phyloP scores from a whole-genome alignment of 1,140 invertebrate species.

The Procambarus clarkii region DNA sequence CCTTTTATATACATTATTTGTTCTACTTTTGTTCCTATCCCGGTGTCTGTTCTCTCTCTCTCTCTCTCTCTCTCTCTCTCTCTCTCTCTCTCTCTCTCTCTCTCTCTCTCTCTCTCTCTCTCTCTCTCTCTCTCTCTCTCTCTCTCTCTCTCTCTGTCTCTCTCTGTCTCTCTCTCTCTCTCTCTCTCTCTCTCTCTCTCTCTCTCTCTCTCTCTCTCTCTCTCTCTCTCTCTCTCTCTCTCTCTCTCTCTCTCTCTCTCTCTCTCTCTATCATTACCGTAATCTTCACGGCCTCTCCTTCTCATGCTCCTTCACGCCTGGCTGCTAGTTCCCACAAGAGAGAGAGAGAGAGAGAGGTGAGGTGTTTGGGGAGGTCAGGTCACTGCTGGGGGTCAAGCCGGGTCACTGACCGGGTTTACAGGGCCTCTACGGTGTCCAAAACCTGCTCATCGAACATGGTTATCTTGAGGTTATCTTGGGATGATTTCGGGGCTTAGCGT shows the following conservation, averaged over 20 bases:
- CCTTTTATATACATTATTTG: too few relatives aligned
- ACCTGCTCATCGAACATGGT: too few relatives aligned
- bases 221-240: neutral
- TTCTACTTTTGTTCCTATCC: too few relatives aligned
- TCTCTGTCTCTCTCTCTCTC: neutral
- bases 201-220: neutral
- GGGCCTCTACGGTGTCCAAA: too few relatives aligned
- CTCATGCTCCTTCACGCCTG: neutral
- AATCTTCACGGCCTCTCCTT: neutral
- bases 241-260: neutral
- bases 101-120: too few relatives aligned
- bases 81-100: too few relatives aligned
- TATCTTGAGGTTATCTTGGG: too few relatives aligned
- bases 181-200: neutral
- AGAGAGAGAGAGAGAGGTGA: neutral
- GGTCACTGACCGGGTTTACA: neutral
- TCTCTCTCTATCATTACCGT: slow-evolving; percentile 8
- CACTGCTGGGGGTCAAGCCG: neutral
- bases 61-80: too few relatives aligned
- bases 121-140: too few relatives aligned
- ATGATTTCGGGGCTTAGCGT: too few relatives aligned
- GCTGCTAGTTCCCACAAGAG: neutral
- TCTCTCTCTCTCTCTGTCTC: too few relatives aligned
- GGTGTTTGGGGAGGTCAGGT: neutral
- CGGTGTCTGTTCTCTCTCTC: too few relatives aligned